Conservation (phyloP, 1,140 invertebrate genomes). For the Drosophila pallidifrons region DNA sequence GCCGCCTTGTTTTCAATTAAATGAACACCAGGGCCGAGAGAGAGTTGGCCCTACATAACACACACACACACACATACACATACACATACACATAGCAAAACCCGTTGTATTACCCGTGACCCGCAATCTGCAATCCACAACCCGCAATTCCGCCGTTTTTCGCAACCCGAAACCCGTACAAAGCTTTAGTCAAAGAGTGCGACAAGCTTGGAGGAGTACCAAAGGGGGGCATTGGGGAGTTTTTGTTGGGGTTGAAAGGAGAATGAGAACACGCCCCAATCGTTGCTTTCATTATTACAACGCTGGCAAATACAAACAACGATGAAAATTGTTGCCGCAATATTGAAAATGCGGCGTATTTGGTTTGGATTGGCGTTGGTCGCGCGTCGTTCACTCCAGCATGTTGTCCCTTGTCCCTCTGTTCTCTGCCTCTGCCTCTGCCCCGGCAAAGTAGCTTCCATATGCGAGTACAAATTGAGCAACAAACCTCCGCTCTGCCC, state of each 20-base stretch:
- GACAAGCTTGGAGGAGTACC: background rate
- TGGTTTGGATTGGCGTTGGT: constrained; percentile 53
- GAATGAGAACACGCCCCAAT: constrained; percentile 49
- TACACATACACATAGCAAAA: background rate
- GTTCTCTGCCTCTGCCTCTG: background rate
- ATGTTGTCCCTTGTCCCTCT: background rate
- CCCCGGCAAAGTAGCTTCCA: constrained; percentile 34
- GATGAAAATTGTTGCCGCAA: constrained; percentile 82
- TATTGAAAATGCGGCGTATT: constrained; percentile 79
- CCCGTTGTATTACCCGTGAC: constrained; percentile 1
- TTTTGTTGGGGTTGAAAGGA: background rate
- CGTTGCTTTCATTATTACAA: constrained; percentile 80
- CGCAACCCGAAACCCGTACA: constrained; percentile 45
- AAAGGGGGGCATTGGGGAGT: background rate
- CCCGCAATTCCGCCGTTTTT: constrained; percentile 28
- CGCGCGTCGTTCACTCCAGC: background rate
- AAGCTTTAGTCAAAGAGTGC: constrained; percentile 14
- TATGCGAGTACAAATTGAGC: constrained; percentile 67
- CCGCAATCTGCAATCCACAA: constrained; percentile 10
- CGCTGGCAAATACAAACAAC: constrained; percentile 75
- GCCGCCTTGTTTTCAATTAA: constrained; percentile 77
- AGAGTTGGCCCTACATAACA: background rate
- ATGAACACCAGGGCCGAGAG: constrained; percentile 62
- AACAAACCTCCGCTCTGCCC: constrained; percentile 47
- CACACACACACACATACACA: background rate